Base-by-base conservation (phyloP, 2,113 vertebrate genomes). In the Chaenocephalus aceratus region DNA sequence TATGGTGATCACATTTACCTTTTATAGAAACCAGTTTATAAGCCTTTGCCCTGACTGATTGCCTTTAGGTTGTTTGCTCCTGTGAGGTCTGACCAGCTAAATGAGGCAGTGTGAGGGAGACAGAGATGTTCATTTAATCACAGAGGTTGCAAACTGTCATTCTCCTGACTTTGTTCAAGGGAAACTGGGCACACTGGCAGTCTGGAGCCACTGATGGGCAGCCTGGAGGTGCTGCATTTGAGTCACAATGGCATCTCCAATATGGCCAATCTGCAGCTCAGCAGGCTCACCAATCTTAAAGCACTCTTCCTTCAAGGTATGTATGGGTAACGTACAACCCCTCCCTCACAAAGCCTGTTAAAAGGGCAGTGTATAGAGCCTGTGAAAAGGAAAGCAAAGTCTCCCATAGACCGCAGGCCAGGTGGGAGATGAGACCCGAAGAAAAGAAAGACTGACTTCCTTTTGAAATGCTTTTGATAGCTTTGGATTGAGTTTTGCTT, bases 211-310 rank as follows among this genome's bases (percentile, higher is more conserved):
- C 92, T 97, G 89, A 97, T 97, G 97, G 92, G 93, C 63, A 96
- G 94, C 91, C 94, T 97, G 88, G 96, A 97, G 93, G 95, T 96
- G 87, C 95, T 97, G 86, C 95, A 97, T 94, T 88, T 98, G 88
- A 95, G 94, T 82, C 94, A 96, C 93, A 97, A 97, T 88, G 94
- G 96, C 85, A 97, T 97, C 93, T 95, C 92, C 88, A 96, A 92
- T 90, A 94, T 98, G 94, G 91, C 93, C 82, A 95, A 95, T 73
- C 91, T 97, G 65, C 95, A 97, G 85, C 93, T 98, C 89, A 96
- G 95, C 89, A 95, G 96, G 92, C 94, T 98, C 76, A 95, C 92
- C 93, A 96, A 95, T 89, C 94, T 97, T 84, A 96, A 94, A 94
- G 91, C 94, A 45, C 96, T 97, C 67, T 93, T 96, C 92, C 94